Conservation (phyloP, 2,797 vertebrate genomes). For the Sparidentex hasta region DNA sequence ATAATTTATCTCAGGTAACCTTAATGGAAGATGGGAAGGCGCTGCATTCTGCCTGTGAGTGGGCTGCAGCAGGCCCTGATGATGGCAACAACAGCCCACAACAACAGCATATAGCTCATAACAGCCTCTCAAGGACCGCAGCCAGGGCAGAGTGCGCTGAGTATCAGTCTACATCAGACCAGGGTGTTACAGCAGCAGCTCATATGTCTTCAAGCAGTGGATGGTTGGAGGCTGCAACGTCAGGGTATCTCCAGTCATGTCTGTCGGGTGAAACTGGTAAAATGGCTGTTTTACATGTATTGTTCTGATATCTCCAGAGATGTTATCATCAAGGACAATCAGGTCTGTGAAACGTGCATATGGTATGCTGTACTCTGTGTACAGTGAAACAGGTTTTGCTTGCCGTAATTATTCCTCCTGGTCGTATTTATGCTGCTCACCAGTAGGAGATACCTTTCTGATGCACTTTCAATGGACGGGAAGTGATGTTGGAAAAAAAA, state of each 20-base stretch:
- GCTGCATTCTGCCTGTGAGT: conserved; percentile 25
- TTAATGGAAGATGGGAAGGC: conserved; percentile 28
- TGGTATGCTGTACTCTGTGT: not conserved
- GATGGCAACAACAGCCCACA: conserved; percentile 25
- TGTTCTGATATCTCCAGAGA: not conserved
- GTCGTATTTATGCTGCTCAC: no score
- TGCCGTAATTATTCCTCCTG: not conserved
- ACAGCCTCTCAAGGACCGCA: conserved; percentile 31
- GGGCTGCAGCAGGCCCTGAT: conserved; percentile 22
- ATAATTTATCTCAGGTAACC: conserved; percentile 58
- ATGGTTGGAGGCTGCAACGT: not conserved
- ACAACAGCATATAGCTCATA: conserved; percentile 27
- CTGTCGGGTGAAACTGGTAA: not conserved
- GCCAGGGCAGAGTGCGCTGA: conserved; percentile 6
- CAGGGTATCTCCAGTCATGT: not conserved
- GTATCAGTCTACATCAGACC: conserved; percentile 22
- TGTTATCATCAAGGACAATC: not conserved
- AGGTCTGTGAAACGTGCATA: not conserved
- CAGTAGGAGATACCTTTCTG: not conserved
- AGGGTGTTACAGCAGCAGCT: conserved; percentile 3
- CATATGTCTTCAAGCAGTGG: conserved; percentile 1
- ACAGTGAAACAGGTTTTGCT: not conserved
- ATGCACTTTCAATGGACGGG: not conserved
- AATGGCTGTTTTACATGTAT: not conserved
- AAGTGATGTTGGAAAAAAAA: not conserved